Evolutionary conservation across 2,113 vertebrate genomes (phyloP).

Genomic region (Etia nguti): DNA sequence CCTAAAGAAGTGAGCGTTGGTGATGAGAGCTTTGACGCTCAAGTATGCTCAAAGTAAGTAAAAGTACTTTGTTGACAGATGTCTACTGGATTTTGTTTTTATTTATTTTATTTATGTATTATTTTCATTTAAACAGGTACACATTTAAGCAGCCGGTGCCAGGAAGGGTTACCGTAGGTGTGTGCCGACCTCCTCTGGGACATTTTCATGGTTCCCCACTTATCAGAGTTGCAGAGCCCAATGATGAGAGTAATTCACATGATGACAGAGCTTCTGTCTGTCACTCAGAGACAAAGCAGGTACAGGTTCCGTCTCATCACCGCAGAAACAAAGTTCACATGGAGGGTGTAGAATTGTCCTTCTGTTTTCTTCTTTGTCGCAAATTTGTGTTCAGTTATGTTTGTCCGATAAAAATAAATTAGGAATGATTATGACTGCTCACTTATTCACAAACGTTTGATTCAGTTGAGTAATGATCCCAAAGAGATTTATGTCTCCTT

Average conservation of each 20-base stretch:
- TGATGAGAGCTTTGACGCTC: slow-evolving; percentile 10
- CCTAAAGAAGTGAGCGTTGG: slow-evolving; percentile 14
- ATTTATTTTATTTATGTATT: not conserved
- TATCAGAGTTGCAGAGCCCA: not conserved
- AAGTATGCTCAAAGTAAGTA: slow-evolving; percentile 64
- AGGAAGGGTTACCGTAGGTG: slow-evolving; percentile 6
- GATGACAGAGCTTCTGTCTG: not conserved
- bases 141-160: slow-evolving; percentile 68
- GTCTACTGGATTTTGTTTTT: not conserved
- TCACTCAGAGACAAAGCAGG: slow-evolving; percentile 31
- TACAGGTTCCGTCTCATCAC: not conserved
- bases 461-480: not conserved
- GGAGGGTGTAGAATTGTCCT: no score
- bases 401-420: not conserved
- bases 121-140: slow-evolving; percentile 45
- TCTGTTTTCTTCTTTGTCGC: not conserved
- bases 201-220: accelerated
- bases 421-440: not conserved
- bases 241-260: accelerated
- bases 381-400: not conserved
- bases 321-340: not conserved
- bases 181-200: slow-evolving; percentile 1
- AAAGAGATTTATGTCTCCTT: not conserved
- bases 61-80: not conserved
- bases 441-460: accelerated